Evolutionary conservation across 2,888 invertebrate species (phyloP), one percentile per base, ranked within the genome.

Genomic region (Pseudoips prasinana): DNA sequence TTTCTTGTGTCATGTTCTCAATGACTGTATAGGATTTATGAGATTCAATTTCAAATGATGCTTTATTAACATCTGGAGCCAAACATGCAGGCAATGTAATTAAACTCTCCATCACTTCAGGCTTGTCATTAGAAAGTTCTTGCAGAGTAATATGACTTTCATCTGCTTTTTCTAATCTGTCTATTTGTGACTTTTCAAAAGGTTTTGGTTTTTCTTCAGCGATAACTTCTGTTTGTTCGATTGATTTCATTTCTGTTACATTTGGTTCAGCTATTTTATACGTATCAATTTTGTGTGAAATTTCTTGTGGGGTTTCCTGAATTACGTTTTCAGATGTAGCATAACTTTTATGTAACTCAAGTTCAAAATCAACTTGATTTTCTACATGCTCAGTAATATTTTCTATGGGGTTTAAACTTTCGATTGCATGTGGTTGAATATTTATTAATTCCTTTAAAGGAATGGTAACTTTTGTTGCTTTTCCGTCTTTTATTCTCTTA

Each of bases 1-100:
- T 75, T 54, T 91, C 91, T 2, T 86, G 84, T 11, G 62, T 33
- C 8, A 73, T 24, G 34, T 73, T 70, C 65, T 85, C 77, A 9
- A 58, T 56, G 6, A 77, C 66, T 14, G 56, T 56, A 41, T 65
- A 81, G 23, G 69, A 73, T 46, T 72, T 70, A 37, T 70, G 60
- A 7, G 73, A 55, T 61, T 76, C 72, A 22, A 84, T 22, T 29
- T 73, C 72, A 19, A 69, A 10, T 10, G 42, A 49, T 9, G 73
- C 81, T 44, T 58, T 62, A 29, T 47, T 73, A 18, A 30, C 33
- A 29, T 74, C 72, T 18, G 64, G 48, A 40, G 52, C 43, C 32
- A 44, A 28, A 20, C 36, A 39, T 27, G 39, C 40, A 3, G 59
- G 45, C 30, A 85, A 33, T 14, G 65, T 52, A 24, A 46, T 46